These are phyloP conservation scores for Rhyzopertha dominica DNA, from an alignment of 1,140 invertebrate genomes.

Conservation along the genomic window DNA sequence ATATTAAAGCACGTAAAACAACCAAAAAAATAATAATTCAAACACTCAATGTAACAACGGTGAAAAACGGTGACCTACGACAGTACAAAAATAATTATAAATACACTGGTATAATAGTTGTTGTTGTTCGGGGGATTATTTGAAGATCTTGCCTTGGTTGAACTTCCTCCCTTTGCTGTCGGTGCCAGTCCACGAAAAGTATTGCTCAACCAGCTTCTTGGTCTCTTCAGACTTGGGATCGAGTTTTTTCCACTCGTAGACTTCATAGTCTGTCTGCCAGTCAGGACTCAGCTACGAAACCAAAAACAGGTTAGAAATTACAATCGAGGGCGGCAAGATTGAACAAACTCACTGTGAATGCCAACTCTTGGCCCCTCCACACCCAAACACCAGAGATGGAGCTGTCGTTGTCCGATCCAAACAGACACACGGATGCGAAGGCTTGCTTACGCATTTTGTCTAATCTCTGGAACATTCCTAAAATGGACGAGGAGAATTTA, in stretches of 20 bases:
- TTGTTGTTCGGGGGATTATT: no score
- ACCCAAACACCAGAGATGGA: conserved; percentile 95
- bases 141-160: conserved; percentile 99
- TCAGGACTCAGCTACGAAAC: conserved; percentile 74
- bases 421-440: conserved; percentile 90
- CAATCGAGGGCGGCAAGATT: no score
- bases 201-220: conserved; percentile 87
- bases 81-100: no score
- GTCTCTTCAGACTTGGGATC: conserved; percentile 77
- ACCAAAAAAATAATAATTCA: no score
- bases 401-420: conserved; percentile 89
- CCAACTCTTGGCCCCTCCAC: conserved; percentile 93
- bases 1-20: no score
- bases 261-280: conserved; percentile 97
- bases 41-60: no score
- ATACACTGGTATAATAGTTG: no score
- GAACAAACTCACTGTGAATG: conserved; percentile 66
- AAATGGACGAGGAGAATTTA: no score
- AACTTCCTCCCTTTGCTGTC: conserved; percentile 89
- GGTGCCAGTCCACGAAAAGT: conserved; percentile 85
- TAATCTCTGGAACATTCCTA: conserved; percentile 91
- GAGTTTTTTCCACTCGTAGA: conserved; percentile 94
- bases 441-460: conserved; percentile 97
- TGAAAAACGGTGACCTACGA: no score
- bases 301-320: conserved; percentile 23